phyloP scores from a whole-genome alignment of 1,140 invertebrate genomes.

The Caenorhabditis briggsae region DNA sequence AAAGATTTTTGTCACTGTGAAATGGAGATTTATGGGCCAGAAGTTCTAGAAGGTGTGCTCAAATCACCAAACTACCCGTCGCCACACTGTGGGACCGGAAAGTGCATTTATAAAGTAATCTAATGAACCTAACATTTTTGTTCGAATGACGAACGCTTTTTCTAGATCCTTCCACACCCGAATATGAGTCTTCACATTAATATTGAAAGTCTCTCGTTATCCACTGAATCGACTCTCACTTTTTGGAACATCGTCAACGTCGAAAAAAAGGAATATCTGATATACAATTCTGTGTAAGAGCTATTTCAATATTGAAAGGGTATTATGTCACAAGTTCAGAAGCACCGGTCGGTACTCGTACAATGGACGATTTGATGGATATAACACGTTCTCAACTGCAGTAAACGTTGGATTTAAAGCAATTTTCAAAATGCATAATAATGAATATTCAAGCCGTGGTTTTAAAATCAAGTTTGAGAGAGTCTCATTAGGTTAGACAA shows the following conservation, averaged over 20 bases:
- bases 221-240: neutral
- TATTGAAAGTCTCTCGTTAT: neutral
- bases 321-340: neutral
- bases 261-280: neutral
- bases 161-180: conserved; percentile 18
- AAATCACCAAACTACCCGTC: conserved; percentile 30
- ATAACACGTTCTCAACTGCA: neutral
- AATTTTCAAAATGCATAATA: neutral
- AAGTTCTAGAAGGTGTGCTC: neutral
- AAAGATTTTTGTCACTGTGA: conserved; percentile 39
- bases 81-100: neutral
- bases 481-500: neutral
- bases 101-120: conserved; percentile 38
- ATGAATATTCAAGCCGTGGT: neutral
- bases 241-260: conserved; percentile 11
- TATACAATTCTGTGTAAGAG: neutral
- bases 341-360: too few species aligned
- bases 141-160: too few species aligned
- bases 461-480: conserved; percentile 3
- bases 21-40: neutral
- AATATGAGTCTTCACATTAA: neutral
- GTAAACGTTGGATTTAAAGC: conserved; percentile 7
- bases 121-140: too few species aligned
- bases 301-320: neutral
- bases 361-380: neutral